Evolutionary conservation across 2,797 vertebrate genomes (phyloP).

Genomic region (Staurois parvus): DNA sequence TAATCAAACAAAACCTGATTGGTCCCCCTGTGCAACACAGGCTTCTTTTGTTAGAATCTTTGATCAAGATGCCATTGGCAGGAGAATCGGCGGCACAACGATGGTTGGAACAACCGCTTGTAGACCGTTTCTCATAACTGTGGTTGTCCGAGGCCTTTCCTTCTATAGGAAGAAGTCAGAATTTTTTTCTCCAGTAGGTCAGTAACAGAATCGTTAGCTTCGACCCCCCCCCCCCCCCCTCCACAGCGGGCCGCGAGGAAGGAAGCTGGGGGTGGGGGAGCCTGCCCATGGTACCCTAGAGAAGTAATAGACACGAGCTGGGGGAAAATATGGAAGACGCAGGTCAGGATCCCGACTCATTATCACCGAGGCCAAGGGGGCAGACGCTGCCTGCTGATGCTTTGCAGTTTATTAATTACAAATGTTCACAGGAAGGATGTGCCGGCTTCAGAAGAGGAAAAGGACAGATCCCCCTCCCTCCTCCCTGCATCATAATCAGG

Average conservation of each 20-base stretch:
- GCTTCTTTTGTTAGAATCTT: too few relatives aligned
- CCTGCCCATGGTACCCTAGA: constrained; percentile 33
- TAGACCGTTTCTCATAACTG: too few relatives aligned
- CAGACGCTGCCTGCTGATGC: constrained; percentile 27
- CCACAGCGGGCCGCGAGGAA: constrained; percentile 44
- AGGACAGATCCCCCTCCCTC: constrained; percentile 7
- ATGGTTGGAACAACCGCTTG: too few relatives aligned
- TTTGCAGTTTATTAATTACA: constrained; percentile 51
- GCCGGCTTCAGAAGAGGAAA: constrained; percentile 31
- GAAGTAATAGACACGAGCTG: constrained; percentile 29
- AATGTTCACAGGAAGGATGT: constrained; percentile 56
- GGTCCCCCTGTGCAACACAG: too few relatives aligned
- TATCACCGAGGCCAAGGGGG: constrained; percentile 47
- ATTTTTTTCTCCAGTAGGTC: constrained; percentile 24
- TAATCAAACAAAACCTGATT: too few relatives aligned
- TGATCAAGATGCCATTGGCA: too few relatives aligned
- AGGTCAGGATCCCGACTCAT: constrained; percentile 57
- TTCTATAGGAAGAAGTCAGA: constrained; percentile 7
- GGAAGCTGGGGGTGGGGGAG: constrained; percentile 39
- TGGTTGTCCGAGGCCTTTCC: too few relatives aligned
- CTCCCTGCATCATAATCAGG: neutral
- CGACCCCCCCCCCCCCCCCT: too few relatives aligned
- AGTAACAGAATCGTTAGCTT: constrained; percentile 35
- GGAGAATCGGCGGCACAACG: too few relatives aligned
- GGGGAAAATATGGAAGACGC: constrained; percentile 43